Conservation (phyloP, 2,888 invertebrate genomes). For the Caenorhabditis sp. region DNA sequence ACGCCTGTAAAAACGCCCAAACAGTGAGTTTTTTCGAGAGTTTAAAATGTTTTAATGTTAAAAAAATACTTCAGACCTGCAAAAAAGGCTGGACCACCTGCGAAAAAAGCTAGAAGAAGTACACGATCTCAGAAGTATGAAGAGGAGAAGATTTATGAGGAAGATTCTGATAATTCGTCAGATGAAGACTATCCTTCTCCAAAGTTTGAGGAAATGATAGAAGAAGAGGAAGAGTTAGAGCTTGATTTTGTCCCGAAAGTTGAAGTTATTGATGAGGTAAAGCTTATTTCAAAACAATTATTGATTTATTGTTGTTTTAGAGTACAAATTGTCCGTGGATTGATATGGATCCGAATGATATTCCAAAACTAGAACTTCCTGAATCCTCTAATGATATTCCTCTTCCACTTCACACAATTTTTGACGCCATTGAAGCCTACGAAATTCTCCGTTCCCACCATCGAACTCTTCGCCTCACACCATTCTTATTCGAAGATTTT, state of each 20-base stretch:
- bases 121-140: constrained; percentile 6
- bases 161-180: constrained; percentile 8
- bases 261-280: constrained; percentile 1
- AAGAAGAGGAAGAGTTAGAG: constrained; percentile 9
- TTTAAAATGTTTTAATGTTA: too few relatives aligned
- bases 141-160: constrained; percentile 23
- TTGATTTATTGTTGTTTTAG: not conserved
- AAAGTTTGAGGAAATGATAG: constrained; percentile 4
- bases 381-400: constrained; percentile 50
- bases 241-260: constrained; percentile 5
- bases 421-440: constrained; percentile 75
- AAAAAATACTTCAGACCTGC: constrained; percentile 24
- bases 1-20: constrained; percentile 7
- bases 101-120: constrained; percentile 10
- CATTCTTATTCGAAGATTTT: constrained; percentile 93
- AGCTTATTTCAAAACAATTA: not conserved
- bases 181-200: constrained; percentile 22
- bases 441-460: constrained; percentile 93
- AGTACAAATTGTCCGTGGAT: constrained; percentile 49
- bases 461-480: constrained; percentile 84
- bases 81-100: constrained; percentile 12
- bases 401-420: constrained; percentile 29
- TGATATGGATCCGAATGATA: constrained; percentile 40
- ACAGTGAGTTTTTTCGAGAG: constrained; percentile 4
- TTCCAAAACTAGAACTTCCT: constrained; percentile 56